These are phyloP conservation scores for Apis dorsata DNA, from an alignment of 1,140 invertebrate species.

Conservation along the genomic window DNA sequence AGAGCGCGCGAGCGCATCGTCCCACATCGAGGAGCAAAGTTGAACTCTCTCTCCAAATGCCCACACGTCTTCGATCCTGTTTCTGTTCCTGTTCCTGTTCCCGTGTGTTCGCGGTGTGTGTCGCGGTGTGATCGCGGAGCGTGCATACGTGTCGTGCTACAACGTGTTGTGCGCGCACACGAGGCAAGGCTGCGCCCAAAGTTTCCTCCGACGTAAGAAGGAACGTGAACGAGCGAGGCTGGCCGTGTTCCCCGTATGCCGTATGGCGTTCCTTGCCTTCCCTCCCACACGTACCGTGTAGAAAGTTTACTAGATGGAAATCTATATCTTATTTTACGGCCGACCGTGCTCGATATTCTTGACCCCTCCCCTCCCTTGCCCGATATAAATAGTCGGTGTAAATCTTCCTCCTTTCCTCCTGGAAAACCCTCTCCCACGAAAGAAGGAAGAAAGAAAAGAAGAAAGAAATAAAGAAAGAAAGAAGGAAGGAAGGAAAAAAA, in stretches of 20 bases:
- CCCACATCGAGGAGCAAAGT: neutral
- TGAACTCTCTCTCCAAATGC: slow-evolving; percentile 26
- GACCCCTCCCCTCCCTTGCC: slow-evolving; percentile 56
- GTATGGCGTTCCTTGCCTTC: slow-evolving; percentile 69
- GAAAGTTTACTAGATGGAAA: slow-evolving; percentile 78
- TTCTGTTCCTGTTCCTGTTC: neutral
- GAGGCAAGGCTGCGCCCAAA: slow-evolving; percentile 47
- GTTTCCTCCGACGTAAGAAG: slow-evolving; percentile 59
- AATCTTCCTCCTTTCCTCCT: slow-evolving; percentile 54
- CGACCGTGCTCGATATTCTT: slow-evolving; percentile 71
- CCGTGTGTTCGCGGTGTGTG: neutral
- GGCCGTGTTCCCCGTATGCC: slow-evolving; percentile 66
- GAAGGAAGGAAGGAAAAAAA: neutral
- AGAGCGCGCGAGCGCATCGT: neutral
- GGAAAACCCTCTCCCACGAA: slow-evolving; percentile 3
- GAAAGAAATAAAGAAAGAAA: slow-evolving; percentile 24
- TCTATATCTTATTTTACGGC: slow-evolving; percentile 78
- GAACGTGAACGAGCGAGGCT: slow-evolving; percentile 13
- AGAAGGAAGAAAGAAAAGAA: neutral
- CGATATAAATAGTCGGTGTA: slow-evolving; percentile 68
- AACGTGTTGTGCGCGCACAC: slow-evolving; percentile 34
- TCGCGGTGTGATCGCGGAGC: neutral
- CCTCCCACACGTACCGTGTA: slow-evolving; percentile 73
- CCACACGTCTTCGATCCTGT: slow-evolving; percentile 39
- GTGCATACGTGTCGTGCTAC: slow-evolving; percentile 21